Base-by-base conservation (phyloP, 2,113 vertebrate species). In the Campylorhamphus procurvoides region DNA sequence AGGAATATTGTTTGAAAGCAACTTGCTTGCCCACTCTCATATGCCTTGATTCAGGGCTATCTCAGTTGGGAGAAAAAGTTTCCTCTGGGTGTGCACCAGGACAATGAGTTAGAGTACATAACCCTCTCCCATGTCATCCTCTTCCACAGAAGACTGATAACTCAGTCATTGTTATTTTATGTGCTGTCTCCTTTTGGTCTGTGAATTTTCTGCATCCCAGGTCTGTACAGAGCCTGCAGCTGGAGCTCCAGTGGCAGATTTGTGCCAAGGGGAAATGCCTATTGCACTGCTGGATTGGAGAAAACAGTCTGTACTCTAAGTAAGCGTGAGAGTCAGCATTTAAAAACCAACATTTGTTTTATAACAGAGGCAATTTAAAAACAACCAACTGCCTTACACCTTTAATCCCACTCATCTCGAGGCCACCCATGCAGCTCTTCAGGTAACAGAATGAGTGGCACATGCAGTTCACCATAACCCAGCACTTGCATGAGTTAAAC, bases 1-100 rank as follows among this genome's bases (percentile, higher is more conserved):
- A 89, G 33, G 83, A 89, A 95, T 95, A 92, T 81, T 92, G 56
- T 75, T 89, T 92, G 95, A 94, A 94, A 94, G 80, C 85, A 76
- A 69, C 62, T 76, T 63, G 24, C 67, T 89, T 68, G 42, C 31
- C 58, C 7, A 1, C 86, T 89, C 80, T 81, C 0, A 0, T 44
- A 73, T 62, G 78, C 85, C 71, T 56, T 81, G 87, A 82, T 87
- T 90, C 74, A 74, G 44, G 60, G 40, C 66, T 76, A 18, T 29
- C 3, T 1, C 42, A 55, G 50, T 3, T 84, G 81, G 82, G 93
- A 90, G 83, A 33, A 83, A 76, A 91, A 35, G 66, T 93, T 85
- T 4, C 12, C 66, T 82, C 80, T 67, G 64, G 37, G 66, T 88
- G 39, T 78, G 56, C n/a, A 46, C 10, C 19, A 4, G 39, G 46